Evolutionary conservation across 2,888 invertebrate species (phyloP).

Genomic region (Lepidochrysops patricia): DNA sequence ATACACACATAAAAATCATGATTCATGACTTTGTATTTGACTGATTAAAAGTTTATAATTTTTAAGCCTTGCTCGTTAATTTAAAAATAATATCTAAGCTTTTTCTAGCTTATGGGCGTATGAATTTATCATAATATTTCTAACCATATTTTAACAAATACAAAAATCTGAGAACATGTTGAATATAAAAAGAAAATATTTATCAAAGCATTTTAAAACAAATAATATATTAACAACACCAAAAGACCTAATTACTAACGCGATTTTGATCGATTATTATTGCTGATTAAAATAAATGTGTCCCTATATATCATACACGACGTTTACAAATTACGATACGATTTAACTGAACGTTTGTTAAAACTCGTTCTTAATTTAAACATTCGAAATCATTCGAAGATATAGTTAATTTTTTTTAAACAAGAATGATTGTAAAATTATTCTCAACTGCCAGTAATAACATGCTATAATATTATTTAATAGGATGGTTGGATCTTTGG

Average conservation of each 20-base stretch:
- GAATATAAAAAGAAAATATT: not conserved
- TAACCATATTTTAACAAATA: not conserved
- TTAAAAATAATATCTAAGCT: too few species aligned
- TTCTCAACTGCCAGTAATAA: slow-evolving; percentile 50
- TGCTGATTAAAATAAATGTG: not conserved
- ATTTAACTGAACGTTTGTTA: not conserved
- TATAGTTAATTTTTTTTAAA: slow-evolving; percentile 17
- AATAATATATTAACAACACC: not conserved
- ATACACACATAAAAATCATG: too few species aligned
- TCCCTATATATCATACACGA: not conserved
- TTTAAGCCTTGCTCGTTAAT: too few species aligned
- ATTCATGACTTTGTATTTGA: too few species aligned
- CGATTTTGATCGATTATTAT: not conserved
- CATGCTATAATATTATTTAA: slow-evolving; percentile 34
- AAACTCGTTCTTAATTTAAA: slow-evolving; percentile 6
- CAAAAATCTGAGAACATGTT: not conserved
- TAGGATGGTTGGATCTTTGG: slow-evolving; percentile 33
- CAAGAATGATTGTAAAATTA: slow-evolving; percentile 44
- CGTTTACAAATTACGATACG: slow-evolving; percentile 10
- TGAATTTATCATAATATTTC: too few species aligned
- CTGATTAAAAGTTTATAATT: too few species aligned
- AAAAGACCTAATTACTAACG: not conserved
- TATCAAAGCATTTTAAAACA: not conserved
- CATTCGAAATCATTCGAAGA: slow-evolving; percentile 9
- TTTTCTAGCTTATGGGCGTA: too few species aligned